Evolutionary conservation across 2,888 invertebrate species (phyloP), one percentile per base, ranked within the genome.

Genomic region (Ptychoptera albimana): DNA sequence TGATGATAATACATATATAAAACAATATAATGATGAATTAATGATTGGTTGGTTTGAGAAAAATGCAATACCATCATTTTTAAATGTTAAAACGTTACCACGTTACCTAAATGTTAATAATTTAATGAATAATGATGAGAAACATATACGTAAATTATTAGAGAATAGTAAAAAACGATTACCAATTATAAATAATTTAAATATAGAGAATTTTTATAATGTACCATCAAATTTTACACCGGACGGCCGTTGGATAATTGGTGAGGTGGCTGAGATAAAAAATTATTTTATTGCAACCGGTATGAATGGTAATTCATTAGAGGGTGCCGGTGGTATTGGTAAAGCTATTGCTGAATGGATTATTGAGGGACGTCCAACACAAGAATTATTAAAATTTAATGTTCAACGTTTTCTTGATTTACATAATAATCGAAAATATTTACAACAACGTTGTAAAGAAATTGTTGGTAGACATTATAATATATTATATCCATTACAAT

Each of bases 241-340:
- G 1, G 80, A 81, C 64, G 77, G 78, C 9, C 67, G 73, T 54
- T 77, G 77, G 75, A 74, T 79, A 53, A 56, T 81, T 10, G 80
- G 80, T 29, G 75, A 78, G 60, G 70, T 75, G 29, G 73, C 79
- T 2, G 78, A 79, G 66, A 71, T 80, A 11, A 70, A 70, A 48
- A 80, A 80, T 56, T 81, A 81, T 58, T 80, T 74, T 60, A 76
- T 79, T n/a, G 79, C 78, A 39, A 76, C 76, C 47, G 82, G 81
- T 23, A 77, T 80, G 75, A 78, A 77, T 61, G 77, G 77, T 7
- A 74, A 75, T 56, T 75, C 79, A 9, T 62, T 79, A 37, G 77
- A 77, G 57, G 75, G 75, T n/a, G 77, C 77, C 39, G 80, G 79
- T 46, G 81, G 80, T 4, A 73, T 79, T 42, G 82, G 81, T 12